Conservation (phyloP, 2,888 invertebrate species). For the Pardosa pseudoannulata region DNA sequence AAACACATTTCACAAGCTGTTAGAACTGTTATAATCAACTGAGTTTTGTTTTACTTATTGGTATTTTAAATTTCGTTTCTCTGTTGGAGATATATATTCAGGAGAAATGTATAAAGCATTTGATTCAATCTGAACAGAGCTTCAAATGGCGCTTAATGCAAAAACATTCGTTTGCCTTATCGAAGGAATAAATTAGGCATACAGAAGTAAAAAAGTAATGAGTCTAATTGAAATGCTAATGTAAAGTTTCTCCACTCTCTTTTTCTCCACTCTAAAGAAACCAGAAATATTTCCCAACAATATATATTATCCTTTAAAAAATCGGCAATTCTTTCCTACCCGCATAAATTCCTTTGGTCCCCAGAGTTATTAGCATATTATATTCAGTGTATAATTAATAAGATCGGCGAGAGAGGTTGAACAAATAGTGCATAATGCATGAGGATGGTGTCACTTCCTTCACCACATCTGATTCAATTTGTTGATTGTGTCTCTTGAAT, state of each 20-base stretch:
- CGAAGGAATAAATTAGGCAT: neutral
- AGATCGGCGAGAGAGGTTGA: conserved; percentile 42
- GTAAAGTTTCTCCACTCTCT: neutral
- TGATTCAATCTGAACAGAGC: too few relatives aligned
- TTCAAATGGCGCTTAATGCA: neutral
- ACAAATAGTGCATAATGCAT: conserved; percentile 63
- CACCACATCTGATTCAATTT: conserved; percentile 59
- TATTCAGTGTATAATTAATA: conserved; percentile 67
- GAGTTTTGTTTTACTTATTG: too few relatives aligned
- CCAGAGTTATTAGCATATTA: conserved; percentile 61
- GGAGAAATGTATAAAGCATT: too few relatives aligned
- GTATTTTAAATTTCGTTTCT: too few relatives aligned
- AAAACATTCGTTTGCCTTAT: neutral
- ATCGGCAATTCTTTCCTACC: neutral
- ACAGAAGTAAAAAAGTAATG: neutral
- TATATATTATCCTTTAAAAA: too few relatives aligned
- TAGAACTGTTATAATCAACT: too few relatives aligned
- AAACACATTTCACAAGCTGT: too few relatives aligned
- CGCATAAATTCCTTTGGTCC: conserved; percentile 47
- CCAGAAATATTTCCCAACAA: neutral
- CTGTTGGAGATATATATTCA: too few relatives aligned
- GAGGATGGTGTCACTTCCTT: conserved; percentile 37
- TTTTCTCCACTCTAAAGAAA: neutral
- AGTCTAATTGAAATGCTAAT: neutral
- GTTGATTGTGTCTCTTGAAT: conserved; percentile 62